Evolutionary conservation across 2,113 vertebrate species (phyloP), one percentile per base, ranked within the genome.

Genomic region (Mirounga angustirostris): DNA sequence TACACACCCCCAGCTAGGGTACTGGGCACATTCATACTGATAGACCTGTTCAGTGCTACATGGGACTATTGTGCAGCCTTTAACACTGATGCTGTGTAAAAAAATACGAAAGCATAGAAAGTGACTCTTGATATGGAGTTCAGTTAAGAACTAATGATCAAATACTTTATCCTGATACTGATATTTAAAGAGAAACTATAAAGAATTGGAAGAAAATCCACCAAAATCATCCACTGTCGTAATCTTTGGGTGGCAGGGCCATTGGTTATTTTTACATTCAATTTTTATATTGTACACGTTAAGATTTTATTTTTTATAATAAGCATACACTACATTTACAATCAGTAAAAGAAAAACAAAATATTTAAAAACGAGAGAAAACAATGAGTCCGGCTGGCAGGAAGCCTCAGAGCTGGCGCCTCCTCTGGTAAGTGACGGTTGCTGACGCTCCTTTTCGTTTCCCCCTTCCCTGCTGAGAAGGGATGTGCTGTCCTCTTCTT

Each of bases 111-210:
- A 81, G 4, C 13, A 16, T 4, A 56, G 12, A 50, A 69, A 71
- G 33, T 50, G 28, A 69, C 59, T 90, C 36, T 28, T 65, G 22
- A 87, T 16, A 26, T 14, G 18, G 8, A n/a, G 11, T 67, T 71
- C 56, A 87, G 71, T 46, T 80, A 78, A 69, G 33, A 87, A 82
- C 87, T 52, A 52, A 28, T n/a, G 33, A 59, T 46, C 5, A 87
- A 78, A 79, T 43, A 13, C 19, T 69, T 52, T 92, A 46, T 4
- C 54, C 58, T 85, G 19, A 83, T 4, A 59, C 7, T 83, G 36
- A 76, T 86, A 81, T 69, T 86, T 89, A 33, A 74, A 93, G 84
- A 59, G 15, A 73, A 43, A n/a, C 56, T 26, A 36, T 26, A 63
- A 16, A 50, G 7, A 10, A 52, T 26, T 76, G 28, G 14, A 65